A percentile compares a stretch with the other conserved stretches of the same genome.
phyloP scores from a whole-genome alignment of 1,140 invertebrate genomes.

The Aphelinus atriplicis region DNA sequence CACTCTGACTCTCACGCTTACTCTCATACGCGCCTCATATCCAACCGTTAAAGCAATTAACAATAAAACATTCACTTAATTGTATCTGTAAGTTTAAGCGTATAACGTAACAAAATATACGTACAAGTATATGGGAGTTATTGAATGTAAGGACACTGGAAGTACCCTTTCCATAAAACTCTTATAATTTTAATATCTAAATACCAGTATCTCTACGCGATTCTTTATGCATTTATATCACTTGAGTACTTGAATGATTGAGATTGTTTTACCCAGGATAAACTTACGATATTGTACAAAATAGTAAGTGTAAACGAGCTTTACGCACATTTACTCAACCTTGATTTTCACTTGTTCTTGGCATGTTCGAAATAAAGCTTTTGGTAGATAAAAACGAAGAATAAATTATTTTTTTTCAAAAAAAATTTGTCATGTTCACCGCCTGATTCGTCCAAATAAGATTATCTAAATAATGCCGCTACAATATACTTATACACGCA shows the following conservation, averaged over 20 bases:
- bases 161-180: conserved; percentile 20
- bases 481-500: conserved; percentile 37
- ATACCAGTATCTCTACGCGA: conserved; percentile 24
- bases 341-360: conserved; percentile 1
- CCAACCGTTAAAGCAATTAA: conserved; percentile 30
- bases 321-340: not conserved
- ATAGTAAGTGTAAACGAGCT: not conserved
- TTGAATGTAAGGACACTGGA: conserved; percentile 26
- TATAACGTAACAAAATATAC: conserved; percentile 41
- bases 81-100: conserved; percentile 25
- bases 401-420: not conserved
- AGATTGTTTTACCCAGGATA: conserved; percentile 16
- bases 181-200: conserved; percentile 21
- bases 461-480: conserved; percentile 37
- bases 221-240: conserved; percentile 30
- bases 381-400: conserved; percentile 9
- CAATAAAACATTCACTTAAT: conserved; percentile 37
- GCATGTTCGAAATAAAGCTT: conserved; percentile 7
- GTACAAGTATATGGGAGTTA: conserved; percentile 24
- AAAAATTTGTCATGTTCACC: conserved; percentile 3
- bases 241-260: conserved; percentile 14
- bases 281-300: conserved; percentile 31
- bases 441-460: conserved; percentile 26
- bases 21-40: conserved; percentile 1
- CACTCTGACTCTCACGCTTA: conserved; percentile 6